These are phyloP conservation scores for Thamnophis sirtalis DNA, from an alignment of 2,113 vertebrate genomes.

Conservation along the genomic window DNA sequence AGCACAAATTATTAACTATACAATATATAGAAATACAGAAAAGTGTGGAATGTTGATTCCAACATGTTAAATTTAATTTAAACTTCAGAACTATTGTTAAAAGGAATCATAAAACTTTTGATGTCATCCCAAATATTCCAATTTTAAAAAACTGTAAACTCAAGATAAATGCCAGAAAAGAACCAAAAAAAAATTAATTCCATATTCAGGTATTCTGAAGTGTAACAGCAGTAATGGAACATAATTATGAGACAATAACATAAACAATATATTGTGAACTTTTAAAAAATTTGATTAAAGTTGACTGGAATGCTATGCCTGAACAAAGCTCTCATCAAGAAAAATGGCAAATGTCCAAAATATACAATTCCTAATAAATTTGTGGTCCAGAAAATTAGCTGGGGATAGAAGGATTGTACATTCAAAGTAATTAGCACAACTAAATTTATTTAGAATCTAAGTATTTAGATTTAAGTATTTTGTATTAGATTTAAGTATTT, in stretches of 20 bases:
- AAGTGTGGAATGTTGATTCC: neutral
- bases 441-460: neutral
- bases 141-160: neutral
- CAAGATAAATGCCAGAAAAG: constrained; percentile 51
- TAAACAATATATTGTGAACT: constrained; percentile 40
- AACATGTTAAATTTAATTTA: constrained; percentile 37
- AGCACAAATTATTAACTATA: neutral
- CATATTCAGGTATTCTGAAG: constrained; percentile 37
- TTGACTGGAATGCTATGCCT: constrained; percentile 51
- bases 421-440: neutral
- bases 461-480: neutral
- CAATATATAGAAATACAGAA: neutral
- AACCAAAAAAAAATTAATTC: constrained; percentile 49
- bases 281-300: constrained; percentile 42
- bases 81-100: constrained; percentile 27
- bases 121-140: constrained; percentile 25
- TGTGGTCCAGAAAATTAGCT: constrained; percentile 44
- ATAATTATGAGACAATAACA: constrained; percentile 46
- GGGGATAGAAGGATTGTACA: constrained; percentile 14
- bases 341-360: constrained; percentile 47
- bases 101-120: constrained; percentile 33
- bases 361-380: constrained; percentile 38
- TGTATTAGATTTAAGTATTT: neutral
- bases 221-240: constrained; percentile 34
- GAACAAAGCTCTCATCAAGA: constrained; percentile 53